Percentiles rank a stretch among this genome's conserved stretches.
Conservation (phyloP, 64 coral and sea anemone genomes). For the Actinia tenebrosa region DNA sequence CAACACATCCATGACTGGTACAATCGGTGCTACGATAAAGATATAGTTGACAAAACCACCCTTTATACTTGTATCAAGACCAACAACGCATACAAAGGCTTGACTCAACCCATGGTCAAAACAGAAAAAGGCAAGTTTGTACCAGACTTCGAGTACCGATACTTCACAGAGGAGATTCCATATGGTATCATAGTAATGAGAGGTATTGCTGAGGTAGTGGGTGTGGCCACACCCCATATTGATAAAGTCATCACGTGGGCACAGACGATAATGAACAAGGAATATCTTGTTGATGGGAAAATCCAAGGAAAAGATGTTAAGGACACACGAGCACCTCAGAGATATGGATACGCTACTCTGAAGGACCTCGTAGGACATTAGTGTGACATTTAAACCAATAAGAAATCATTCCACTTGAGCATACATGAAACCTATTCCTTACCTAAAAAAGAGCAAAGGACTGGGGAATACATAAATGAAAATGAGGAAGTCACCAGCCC, state of each 20-base stretch:
- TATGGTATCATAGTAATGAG: conserved; percentile 24
- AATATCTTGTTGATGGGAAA: conserved; percentile 44
- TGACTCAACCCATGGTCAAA: conserved; percentile 25
- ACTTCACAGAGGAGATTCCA: conserved; percentile 9
- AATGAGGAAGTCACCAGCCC: no score
- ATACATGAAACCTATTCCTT: no score
- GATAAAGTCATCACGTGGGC: conserved; percentile 44
- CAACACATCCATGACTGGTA: conserved; percentile 16
- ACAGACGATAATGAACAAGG: conserved; percentile 34
- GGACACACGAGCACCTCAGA: conserved; percentile 42
- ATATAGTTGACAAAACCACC: conserved; percentile 30
- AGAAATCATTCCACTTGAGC: no score
- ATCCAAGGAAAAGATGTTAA: conserved; percentile 48
- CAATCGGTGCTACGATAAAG: conserved; percentile 15
- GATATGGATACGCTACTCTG: conserved; percentile 13
- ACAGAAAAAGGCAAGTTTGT: conserved; percentile 7
- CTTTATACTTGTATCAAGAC: conserved; percentile 10
- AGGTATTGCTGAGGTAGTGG: conserved; percentile 54
- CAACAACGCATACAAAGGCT: conserved; percentile 43
- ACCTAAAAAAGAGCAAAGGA: no score
- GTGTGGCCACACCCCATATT: conserved; percentile 36
- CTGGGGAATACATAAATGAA: no score
- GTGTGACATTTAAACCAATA: no score
- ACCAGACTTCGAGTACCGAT: background rate
- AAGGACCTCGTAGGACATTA: background rate